Conservation (phyloP, 2,888 invertebrate species). For the Coenonympha arcania region DNA sequence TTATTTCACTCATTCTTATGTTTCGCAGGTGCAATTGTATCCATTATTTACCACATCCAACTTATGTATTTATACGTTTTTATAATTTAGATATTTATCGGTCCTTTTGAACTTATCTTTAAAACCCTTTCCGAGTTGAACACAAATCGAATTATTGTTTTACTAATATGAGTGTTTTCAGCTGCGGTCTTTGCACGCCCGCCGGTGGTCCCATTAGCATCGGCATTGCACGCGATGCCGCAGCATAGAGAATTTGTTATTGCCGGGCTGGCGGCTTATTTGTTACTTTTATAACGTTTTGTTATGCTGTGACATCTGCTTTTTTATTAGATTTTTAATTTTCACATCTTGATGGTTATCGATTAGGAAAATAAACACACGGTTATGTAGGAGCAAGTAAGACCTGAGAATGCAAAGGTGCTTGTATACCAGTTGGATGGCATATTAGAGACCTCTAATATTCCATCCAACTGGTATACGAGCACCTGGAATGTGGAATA, state of each 20-base stretch:
- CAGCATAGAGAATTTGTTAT: constrained; percentile 11
- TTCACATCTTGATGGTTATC: not conserved
- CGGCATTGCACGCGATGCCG: constrained; percentile 12
- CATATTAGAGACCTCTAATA: no score
- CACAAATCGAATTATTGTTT: constrained; percentile 8
- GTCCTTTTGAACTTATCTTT: not conserved
- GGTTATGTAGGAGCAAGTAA: no score
- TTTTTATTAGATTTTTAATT: not conserved
- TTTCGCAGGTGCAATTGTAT: no score
- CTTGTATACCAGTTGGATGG: no score
- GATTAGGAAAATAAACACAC: no score
- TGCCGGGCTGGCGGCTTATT: not conserved
- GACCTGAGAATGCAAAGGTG: no score
- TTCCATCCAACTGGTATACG: no score
- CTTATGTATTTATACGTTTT: no score
- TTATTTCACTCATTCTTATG: no score
- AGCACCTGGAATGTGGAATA: no score
- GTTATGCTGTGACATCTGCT: not conserved
- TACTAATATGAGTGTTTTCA: constrained; percentile 9
- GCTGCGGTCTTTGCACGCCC: not conserved
- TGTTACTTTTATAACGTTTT: not conserved
- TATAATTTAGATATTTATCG: no score
- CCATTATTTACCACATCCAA: no score
- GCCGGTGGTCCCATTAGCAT: constrained; percentile 16
- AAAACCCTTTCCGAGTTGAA: constrained; percentile 7